phyloP scores from a whole-genome alignment of 2,888 invertebrate genomes.

The Fissipunctia ypsillon region DNA sequence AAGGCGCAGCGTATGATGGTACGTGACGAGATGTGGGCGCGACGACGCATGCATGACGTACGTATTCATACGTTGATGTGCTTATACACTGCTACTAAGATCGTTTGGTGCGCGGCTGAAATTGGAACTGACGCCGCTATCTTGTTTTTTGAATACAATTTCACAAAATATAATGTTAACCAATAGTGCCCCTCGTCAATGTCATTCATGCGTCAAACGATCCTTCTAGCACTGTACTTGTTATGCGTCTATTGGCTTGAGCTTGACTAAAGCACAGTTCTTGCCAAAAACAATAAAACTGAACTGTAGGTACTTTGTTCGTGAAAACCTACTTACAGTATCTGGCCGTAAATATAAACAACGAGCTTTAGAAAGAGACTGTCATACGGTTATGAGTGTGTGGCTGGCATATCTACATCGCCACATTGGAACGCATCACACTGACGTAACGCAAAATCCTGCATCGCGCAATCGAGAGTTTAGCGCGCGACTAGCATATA shows the following conservation, averaged over 20 bases:
- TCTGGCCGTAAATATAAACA: not conserved
- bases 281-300: not conserved
- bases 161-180: not conserved
- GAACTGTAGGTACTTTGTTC: conserved; percentile 8
- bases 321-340: not conserved
- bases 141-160: not conserved
- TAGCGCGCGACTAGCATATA: no score
- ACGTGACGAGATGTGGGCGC: conserved; percentile 92
- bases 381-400: no score
- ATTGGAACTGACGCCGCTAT: not conserved
- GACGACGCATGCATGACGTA: conserved; percentile 92
- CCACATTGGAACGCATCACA: no score
- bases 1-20: conserved; percentile 95
- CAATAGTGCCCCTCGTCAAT: not conserved
- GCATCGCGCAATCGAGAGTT: no score
- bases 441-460: no score
- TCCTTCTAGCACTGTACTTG: conserved; percentile 4
- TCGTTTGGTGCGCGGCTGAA: not conserved
- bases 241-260: not conserved
- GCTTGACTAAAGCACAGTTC: not conserved
- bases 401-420: no score
- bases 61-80: conserved; percentile 57
- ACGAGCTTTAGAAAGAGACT: not conserved
- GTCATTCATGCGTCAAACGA: not conserved
- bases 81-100: conserved; percentile 11